phyloP scores from a whole-genome alignment of 1,140 invertebrate species.

The Limonius californicus region DNA sequence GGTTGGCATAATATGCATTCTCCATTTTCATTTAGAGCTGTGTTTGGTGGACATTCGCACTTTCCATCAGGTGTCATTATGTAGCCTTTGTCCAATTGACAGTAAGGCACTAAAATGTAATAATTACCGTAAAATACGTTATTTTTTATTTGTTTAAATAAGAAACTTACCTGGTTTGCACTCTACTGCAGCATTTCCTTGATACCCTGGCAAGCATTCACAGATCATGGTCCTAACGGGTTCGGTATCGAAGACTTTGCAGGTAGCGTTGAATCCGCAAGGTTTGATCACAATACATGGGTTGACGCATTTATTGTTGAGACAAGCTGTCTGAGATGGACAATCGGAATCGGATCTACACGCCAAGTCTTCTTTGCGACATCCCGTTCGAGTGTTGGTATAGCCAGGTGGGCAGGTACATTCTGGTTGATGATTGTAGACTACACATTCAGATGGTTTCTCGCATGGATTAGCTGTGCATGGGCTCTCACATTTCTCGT shows the following conservation, averaged over 20 bases:
- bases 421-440: slow-evolving; percentile 70
- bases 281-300: slow-evolving; percentile 77
- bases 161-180: slow-evolving; percentile 64
- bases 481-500: slow-evolving; percentile 73
- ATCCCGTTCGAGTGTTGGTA: slow-evolving; percentile 64
- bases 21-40: slow-evolving; percentile 69
- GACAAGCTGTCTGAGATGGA: slow-evolving; percentile 75
- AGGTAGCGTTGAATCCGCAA: slow-evolving; percentile 77
- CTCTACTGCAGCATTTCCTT: slow-evolving; percentile 73
- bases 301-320: slow-evolving; percentile 76
- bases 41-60: slow-evolving; percentile 71
- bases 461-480: slow-evolving; percentile 67
- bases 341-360: slow-evolving; percentile 80
- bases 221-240: slow-evolving; percentile 87
- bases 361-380: slow-evolving; percentile 57
- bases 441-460: slow-evolving; percentile 66
- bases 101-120: slow-evolving; percentile 56
- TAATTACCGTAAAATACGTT: neutral
- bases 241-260: slow-evolving; percentile 73
- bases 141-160: too few relatives aligned
- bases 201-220: slow-evolving; percentile 78
- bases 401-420: slow-evolving; percentile 78
- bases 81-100: slow-evolving; percentile 68
- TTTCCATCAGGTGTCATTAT: slow-evolving; percentile 64
- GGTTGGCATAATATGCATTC: slow-evolving; percentile 69